Evolutionary conservation across 92 coral and sea anemone genomes (phyloP), one percentile per base, ranked within the genome.

Genomic region (Palythoa grandis): DNA sequence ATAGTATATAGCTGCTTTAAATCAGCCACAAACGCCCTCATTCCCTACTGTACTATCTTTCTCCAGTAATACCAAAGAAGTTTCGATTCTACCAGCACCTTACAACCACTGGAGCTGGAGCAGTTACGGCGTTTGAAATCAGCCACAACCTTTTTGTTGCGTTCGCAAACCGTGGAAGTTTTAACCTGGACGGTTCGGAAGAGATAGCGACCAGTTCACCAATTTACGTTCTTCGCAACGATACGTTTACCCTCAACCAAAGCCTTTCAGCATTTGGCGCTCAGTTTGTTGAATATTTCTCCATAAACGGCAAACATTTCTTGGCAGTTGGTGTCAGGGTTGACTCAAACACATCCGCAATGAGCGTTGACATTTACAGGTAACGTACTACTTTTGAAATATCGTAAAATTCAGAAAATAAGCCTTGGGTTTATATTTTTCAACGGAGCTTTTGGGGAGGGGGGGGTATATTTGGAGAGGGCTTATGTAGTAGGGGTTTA

Each of bases 121-220:
- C 85, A 67, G 85, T 80, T 14, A 66, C 85, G 25, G 85, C 74
- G 11, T 80, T 80, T 53, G 85, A 80, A 47, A 63, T 66, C 13
- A 80, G 66, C 20, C 24, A 29, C 23, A 39, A 22, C 8, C 47
- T 80, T 22, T 67, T 47, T 48, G 85, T 80, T 1, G 74, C 70
- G 63, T 80, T 65, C 14, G 85, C 85, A 56, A 80, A 80, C 65
- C 74, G 85, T 65, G 74, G 85, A 52, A 11, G 58, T 63, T 66
- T 39, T 25, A 80, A 52, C 7, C 38, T 80, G 85, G 85, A 80
- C 85, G 38, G 56, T 8, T 14, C 74, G 13, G 74, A 23, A 11
- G 15, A 66, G 61, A 65, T 60, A 16, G 73, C 60, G 60, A 80
- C 39, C 16, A 70, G 40, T 4, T 80, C 85, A 23, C 85, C 85